Base-by-base conservation (phyloP, 2,797 vertebrate genomes). In the Chloroceryle inda region DNA sequence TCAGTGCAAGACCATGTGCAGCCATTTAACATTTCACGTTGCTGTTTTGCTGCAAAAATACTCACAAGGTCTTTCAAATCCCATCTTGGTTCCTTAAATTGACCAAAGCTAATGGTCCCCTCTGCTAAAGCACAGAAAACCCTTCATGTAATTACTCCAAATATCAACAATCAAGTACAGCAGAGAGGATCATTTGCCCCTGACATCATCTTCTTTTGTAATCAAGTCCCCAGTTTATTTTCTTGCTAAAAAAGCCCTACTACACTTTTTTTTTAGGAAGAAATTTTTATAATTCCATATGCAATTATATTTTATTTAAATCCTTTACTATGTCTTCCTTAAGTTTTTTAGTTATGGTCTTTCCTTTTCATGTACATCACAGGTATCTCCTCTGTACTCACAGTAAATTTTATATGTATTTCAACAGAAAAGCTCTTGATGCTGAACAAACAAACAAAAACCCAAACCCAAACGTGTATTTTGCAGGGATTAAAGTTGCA, bases 101-200 rank as follows among this genome's bases (percentile, higher is more conserved):
- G 20, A 40, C 8, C 11, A n/a, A 55, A 72, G 4, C 1, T 9
- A 8, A 4, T 10, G 33, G 6, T 44, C 8, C 2, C 6, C 13
- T 66, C 22, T 72, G 37, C 14, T 49, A 29, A 50, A 31, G 12
- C 21, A 21, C 14, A 47, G 6, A 89, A 78, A 89, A 1, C 10
- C 10, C 17, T 58, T 78, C 18, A 29, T 14, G 10, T 29, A 23
- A 9, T 9, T 66, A 3, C 45, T 71, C 14, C 29, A 21, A 37
- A 2, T 5, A 53, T 13, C 40, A 68, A 83, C 40, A 13, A 42
- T 3, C 14, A 59, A 45, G 4, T 7, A 22, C 6, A 59, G 13
- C 29, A 75, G 6, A 61, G 31, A 62, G 13, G 8, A 47, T 14
- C 17, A 13, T 71, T 81, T 75, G 5, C 2, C 24, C 7, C 26